Conservation (phyloP, 1,140 invertebrate species). For the Lutraria rhynchaena region DNA sequence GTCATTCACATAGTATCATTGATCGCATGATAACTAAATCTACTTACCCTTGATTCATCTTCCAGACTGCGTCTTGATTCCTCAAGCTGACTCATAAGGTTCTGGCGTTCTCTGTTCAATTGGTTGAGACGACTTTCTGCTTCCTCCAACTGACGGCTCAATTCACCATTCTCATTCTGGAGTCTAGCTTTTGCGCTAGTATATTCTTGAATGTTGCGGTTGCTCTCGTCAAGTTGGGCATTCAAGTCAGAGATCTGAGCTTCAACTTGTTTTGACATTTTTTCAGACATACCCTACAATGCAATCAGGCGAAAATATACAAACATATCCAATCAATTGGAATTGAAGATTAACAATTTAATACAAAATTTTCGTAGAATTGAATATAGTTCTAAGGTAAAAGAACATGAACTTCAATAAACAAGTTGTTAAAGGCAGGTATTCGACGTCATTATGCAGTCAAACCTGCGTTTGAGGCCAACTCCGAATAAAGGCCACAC, state of each 20-base stretch:
- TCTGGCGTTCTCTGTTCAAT: conserved; percentile 98
- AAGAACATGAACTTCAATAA: background rate
- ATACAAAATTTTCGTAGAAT: no score
- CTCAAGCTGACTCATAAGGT: conserved; percentile 95
- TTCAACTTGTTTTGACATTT: conserved; percentile 97
- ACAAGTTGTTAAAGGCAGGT: background rate
- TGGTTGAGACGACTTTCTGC: conserved; percentile 98
- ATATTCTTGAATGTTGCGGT: conserved; percentile 77
- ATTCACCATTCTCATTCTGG: conserved; percentile 96
- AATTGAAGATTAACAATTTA: no score
- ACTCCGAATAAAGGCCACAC: no score
- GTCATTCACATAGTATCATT: background rate
- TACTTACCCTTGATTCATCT: conserved; percentile 91
- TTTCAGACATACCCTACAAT: conserved; percentile 98
- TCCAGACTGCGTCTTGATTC: conserved; percentile 98
- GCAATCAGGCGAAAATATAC: no score
- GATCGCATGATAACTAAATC: background rate
- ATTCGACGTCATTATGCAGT: background rate
- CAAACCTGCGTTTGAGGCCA: no score
- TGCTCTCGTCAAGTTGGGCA: conserved; percentile 91
- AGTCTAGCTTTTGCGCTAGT: conserved; percentile 70
- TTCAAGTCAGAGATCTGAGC: conserved; percentile 97
- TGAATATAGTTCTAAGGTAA: no score
- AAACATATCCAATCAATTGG: no score
- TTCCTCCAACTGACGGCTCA: conserved; percentile 94